Conservation (phyloP, 2,113 vertebrate genomes). For the Sterrhoptilus dennistouni region DNA sequence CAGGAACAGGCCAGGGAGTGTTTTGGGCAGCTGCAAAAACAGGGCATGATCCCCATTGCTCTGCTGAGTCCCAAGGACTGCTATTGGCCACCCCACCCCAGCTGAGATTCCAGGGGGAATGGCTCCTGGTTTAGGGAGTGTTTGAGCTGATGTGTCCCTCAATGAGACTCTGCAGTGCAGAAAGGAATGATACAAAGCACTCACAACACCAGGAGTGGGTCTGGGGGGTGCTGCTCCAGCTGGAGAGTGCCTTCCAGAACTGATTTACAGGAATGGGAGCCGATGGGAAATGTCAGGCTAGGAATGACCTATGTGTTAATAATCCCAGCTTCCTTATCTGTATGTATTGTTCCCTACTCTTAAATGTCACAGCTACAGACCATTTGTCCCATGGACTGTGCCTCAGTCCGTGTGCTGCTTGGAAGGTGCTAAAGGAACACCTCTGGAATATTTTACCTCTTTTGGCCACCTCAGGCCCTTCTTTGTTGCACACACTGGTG, state of each 20-base stretch:
- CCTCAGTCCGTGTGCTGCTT: not conserved
- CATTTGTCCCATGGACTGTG: not conserved
- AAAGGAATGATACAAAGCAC: not conserved
- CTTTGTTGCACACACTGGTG: not conserved
- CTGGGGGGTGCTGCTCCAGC: not conserved
- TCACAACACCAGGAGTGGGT: not conserved
- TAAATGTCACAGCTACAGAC: not conserved
- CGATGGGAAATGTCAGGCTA: not conserved
- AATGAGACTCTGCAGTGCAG: not conserved
- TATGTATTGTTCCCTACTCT: not conserved
- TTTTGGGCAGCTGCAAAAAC: not conserved
- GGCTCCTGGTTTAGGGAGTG: not conserved
- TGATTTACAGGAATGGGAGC: not conserved
- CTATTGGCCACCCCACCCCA: not conserved
- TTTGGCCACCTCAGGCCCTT: not conserved
- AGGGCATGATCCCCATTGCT: fast-evolving
- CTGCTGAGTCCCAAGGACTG: not conserved
- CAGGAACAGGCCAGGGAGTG: not conserved
- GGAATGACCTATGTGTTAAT: not conserved
- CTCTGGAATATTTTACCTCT: not conserved
- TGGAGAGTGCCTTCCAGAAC: not conserved
- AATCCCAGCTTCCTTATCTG: not conserved
- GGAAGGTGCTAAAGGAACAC: not conserved
- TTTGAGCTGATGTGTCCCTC: not conserved
- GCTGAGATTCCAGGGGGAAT: not conserved